These are phyloP conservation scores for Chondrosia reniformis DNA, from an alignment of 37 sponge, comb jelly and placozoan species.

Conservation along the genomic window DNA sequence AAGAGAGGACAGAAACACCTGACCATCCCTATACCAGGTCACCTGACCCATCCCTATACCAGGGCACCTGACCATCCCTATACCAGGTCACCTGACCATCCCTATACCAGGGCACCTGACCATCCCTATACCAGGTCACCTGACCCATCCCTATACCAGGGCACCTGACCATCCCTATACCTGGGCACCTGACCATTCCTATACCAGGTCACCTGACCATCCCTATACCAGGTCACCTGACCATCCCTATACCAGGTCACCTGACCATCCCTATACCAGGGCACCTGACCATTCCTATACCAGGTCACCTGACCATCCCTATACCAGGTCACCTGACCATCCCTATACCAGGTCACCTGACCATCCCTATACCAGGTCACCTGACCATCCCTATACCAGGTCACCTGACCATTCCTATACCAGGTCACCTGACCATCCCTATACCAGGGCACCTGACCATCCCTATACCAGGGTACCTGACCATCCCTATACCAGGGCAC, in stretches of 20 bases:
- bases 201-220: background rate
- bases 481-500: background rate
- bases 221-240: background rate
- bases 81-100: too few relatives aligned
- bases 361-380: background rate
- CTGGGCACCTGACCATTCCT: too few relatives aligned
- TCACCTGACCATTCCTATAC: background rate
- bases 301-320: background rate
- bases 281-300: too few relatives aligned
- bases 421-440: too few relatives aligned
- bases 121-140: background rate
- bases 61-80: background rate
- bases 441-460: background rate
- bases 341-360: background rate
- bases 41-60: background rate
- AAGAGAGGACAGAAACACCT: background rate
- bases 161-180: background rate
- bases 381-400: too few relatives aligned
- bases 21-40: background rate
- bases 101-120: background rate
- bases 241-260: background rate
- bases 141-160: too few relatives aligned
- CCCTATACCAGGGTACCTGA: background rate
- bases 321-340: too few relatives aligned
- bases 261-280: background rate